A percentile compares a stretch with the other conserved stretches of the same genome.
Evolutionary conservation across 2,888 invertebrate species (phyloP).

Genomic region (Protonemura montana): DNA sequence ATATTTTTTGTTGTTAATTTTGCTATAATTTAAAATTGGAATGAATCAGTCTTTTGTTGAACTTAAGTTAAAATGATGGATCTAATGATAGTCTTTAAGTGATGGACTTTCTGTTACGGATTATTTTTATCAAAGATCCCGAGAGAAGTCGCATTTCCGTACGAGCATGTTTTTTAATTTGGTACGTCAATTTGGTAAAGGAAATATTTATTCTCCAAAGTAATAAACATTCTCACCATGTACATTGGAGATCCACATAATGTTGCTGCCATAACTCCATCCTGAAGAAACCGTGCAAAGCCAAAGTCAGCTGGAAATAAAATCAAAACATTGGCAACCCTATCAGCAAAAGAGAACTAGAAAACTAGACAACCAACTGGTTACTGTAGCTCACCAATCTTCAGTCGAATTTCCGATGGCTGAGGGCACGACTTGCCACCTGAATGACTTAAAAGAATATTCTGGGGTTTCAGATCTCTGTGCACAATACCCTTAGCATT

Average conservation of each 20-base stretch:
- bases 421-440: constrained; percentile 72
- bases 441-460: constrained; percentile 92
- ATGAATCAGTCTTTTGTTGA: no score
- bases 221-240: constrained; percentile 75
- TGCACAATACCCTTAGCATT: constrained; percentile 98
- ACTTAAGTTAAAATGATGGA: no score
- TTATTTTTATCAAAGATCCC: no score
- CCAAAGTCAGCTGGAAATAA: constrained; percentile 91
- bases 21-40: no score
- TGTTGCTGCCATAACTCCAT: constrained; percentile 99
- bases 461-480: constrained; percentile 98
- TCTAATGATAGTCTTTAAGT: no score
- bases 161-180: no score
- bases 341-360: no score
- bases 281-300: constrained; percentile 96
- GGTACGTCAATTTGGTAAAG: no score
- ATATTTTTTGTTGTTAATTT: no score
- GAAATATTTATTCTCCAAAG: background rate
- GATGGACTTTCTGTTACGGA: no score
- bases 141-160: no score
- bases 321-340: constrained; percentile 17
- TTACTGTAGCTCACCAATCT: constrained; percentile 86
- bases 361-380: no score
- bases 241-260: constrained; percentile 99
- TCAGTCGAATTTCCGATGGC: constrained; percentile 88